Evolutionary conservation across 1,140 invertebrate species (phyloP), one percentile per base, ranked within the genome.

Genomic region (Bombus pascuorum): DNA sequence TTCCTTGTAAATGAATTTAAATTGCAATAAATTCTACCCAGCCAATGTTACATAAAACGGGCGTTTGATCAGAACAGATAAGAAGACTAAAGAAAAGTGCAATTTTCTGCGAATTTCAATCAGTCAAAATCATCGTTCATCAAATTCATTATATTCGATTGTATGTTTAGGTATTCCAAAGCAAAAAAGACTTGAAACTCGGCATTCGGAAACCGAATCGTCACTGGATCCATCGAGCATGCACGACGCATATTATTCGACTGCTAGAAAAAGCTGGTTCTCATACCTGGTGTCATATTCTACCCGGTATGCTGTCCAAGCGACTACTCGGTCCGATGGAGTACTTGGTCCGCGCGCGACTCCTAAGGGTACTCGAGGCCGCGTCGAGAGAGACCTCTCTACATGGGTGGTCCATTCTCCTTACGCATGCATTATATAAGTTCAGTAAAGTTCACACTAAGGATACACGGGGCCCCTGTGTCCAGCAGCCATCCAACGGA

Each of bases 361-460:
- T 92, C 93, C 93, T 86, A 77, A 94, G 92, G 87, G 92, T 91
- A 91, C 94, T 94, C 88, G 90, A 93, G 88, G 88, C 90, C 89
- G 87, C 92, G 91, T 94, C 93, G 91, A 94, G 89, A 91, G 91
- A 87, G 81, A 88, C 83, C 87, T 90, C 81, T 93, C 93, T 89
- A 93, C 91, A 93, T 95, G 94, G 94, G 94, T 95, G 94, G 94
- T 95, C 94, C 93, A 92, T 94, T 94, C 93, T 94, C 94, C 91
- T 92, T 92, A 91, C 93, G 91, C 91, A 92, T 92, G 88, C 91
- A 94, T 95, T 94, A 93, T 93, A 93, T 92, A 93, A 93, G 92
- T 91, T 90, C 86, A 86, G 88, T 84, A 86, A 91, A 90, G 88
- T 90, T 91, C 91, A 87, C 87, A 87, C 88, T 85, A 83, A 84